phyloP scores from a whole-genome alignment of 1,140 invertebrate genomes.

The Sitobion miscanthi region DNA sequence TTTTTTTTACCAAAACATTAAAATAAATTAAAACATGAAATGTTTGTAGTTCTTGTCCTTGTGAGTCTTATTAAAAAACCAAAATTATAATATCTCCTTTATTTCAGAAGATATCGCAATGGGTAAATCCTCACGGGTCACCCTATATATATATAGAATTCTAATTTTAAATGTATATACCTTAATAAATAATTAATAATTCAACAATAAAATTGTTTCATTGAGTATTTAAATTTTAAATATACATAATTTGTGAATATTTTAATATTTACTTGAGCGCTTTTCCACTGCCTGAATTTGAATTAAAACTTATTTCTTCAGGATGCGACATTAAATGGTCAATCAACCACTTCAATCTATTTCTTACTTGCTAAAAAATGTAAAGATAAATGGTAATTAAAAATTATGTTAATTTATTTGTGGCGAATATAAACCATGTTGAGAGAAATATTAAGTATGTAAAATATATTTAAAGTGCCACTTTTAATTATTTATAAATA shows the following conservation, averaged over 20 bases:
- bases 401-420: not conserved
- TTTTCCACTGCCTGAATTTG: constrained; percentile 38
- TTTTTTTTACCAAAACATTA: too few relatives aligned
- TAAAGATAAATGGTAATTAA: not conserved
- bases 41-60: too few relatives aligned
- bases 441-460: too few relatives aligned
- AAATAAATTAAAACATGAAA: too few relatives aligned
- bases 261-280: constrained; percentile 38
- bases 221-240: too few relatives aligned
- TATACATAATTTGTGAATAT: not conserved
- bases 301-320: constrained; percentile 52
- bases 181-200: too few relatives aligned
- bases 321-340: constrained; percentile 52
- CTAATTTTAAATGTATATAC: too few relatives aligned
- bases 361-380: constrained; percentile 36
- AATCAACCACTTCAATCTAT: constrained; percentile 39
- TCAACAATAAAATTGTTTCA: not conserved
- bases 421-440: not conserved
- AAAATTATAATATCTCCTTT: too few relatives aligned
- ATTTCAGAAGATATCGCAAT: too few relatives aligned
- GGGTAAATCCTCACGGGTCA: too few relatives aligned
- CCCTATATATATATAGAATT: too few relatives aligned
- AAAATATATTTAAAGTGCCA: not conserved
- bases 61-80: too few relatives aligned
- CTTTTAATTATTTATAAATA: not conserved